Base-by-base conservation (phyloP, 2,797 vertebrate genomes). In the Labeo calbasu region DNA sequence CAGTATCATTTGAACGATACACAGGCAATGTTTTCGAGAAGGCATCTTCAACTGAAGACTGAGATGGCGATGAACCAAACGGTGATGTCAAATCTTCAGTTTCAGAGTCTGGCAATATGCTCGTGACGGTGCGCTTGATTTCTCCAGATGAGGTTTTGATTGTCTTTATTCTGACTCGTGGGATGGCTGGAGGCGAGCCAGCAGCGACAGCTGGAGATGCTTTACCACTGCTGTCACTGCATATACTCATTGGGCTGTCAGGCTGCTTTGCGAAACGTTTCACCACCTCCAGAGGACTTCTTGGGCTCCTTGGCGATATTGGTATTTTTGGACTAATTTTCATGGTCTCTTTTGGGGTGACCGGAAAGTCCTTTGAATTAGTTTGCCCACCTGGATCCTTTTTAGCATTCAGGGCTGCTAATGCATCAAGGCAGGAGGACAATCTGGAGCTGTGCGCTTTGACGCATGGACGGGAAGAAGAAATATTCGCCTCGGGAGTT, bases 111-210 rank as follows among this genome's bases (percentile, higher is more conserved):
- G 98, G 97, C 78, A 98, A 91, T 88, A 99, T 96, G 84, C 97
- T 96, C 0, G 97, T 99, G 57, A 98, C 95, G 0, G 96, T 99
- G 86, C 97, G 95, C 92, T 97, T 98, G 89, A 99, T 99, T 89
- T 98, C 97, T 78, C 98, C 98, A 0, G 97, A 97, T 13, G 94
- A 97, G 0, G 97, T 99, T 93, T 99, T 99, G 87, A 99, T 98
- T 79, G 98, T 99, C 91, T 99, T 99, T 88, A 99, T 99, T 87
- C 98, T 94, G 82, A 99, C 98, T 93, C 96, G 97, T 84, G 98
- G 98, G 88, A 99, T 99, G 8, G 96, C 97, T 71, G 96, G 97
- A 0, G 98, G 96, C 17, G 97, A 99, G 73, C 96, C 93, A 0
- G 96, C 94, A 21, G 94, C 91, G 87, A 98, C 93, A 2, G 96